These are phyloP conservation scores for Calonectris borealis DNA, from an alignment of 2,113 vertebrate species.

Conservation along the genomic window DNA sequence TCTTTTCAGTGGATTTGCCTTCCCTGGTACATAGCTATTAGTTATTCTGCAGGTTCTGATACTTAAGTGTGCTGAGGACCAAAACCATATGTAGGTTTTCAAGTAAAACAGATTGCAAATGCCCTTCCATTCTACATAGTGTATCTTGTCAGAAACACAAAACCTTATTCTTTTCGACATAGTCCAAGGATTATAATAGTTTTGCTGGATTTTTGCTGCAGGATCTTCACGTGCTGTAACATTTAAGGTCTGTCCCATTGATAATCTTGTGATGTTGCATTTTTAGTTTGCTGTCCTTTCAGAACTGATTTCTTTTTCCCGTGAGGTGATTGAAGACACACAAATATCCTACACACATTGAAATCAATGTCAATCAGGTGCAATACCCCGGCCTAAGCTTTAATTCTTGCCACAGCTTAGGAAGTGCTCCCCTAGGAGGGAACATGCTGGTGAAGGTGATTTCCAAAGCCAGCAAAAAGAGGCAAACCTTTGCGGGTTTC, in stretches of 20 bases:
- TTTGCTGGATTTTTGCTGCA: constrained; percentile 18
- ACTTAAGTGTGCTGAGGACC: neutral
- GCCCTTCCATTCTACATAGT: neutral
- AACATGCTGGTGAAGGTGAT: constrained; percentile 64
- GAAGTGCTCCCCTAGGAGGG: constrained; percentile 61
- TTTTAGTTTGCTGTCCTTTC: constrained; percentile 80
- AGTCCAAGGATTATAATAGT: constrained; percentile 25
- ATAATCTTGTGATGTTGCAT: constrained; percentile 74
- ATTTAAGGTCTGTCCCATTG: constrained; percentile 30
- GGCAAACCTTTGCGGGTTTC: constrained; percentile 87
- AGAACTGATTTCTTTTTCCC: constrained; percentile 58
- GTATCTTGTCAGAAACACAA: neutral
- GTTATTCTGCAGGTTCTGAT: neutral
- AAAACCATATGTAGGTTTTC: neutral
- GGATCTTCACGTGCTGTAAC: constrained; percentile 37
- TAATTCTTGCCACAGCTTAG: constrained; percentile 69
- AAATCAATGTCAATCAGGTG: constrained; percentile 75
- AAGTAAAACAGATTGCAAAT: constrained; percentile 7
- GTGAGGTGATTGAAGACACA: constrained; percentile 67
- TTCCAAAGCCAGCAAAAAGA: constrained; percentile 76
- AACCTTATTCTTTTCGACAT: neutral
- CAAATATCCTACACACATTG: constrained; percentile 55
- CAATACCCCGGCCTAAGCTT: constrained; percentile 66
- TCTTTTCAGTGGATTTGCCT: neutral
- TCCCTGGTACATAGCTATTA: neutral